Evolutionary conservation across 2,113 vertebrate species (phyloP).

Genomic region (Cacatua alba): DNA sequence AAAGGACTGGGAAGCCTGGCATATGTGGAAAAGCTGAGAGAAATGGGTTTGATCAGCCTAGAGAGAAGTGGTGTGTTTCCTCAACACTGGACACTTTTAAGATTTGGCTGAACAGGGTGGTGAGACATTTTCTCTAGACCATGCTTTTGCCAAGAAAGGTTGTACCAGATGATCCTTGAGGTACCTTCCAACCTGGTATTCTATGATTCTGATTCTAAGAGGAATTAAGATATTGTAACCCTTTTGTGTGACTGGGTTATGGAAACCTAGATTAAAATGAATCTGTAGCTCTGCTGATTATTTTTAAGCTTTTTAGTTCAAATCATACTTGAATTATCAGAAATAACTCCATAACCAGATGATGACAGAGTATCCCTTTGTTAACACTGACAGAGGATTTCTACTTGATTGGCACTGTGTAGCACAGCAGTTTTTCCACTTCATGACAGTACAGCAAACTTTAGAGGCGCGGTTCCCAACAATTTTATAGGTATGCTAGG

Average conservation of each 20-base stretch:
- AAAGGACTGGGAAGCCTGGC: neutral
- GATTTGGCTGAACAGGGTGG: neutral
- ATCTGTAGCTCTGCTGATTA: neutral
- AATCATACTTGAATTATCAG: neutral
- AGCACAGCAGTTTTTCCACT: neutral
- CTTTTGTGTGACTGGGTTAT: neutral
- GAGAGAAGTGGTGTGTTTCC: neutral
- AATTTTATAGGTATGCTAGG: neutral
- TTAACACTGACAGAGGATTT: neutral
- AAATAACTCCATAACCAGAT: neutral
- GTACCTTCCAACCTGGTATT: neutral
- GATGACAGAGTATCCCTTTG: neutral
- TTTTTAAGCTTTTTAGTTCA: neutral
- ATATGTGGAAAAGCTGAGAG: neutral
- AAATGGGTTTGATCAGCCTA: neutral
- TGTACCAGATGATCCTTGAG: neutral
- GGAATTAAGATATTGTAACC: neutral
- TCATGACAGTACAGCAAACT: accelerated
- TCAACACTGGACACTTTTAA: neutral
- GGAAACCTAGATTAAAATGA: neutral
- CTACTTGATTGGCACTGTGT: neutral
- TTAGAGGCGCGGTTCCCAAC: neutral
- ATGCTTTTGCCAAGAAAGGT: neutral
- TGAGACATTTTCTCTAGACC: neutral
- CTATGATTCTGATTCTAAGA: neutral